phyloP scores from a whole-genome alignment of 2,113 vertebrate species.

The Rhodinocichla rosea region DNA sequence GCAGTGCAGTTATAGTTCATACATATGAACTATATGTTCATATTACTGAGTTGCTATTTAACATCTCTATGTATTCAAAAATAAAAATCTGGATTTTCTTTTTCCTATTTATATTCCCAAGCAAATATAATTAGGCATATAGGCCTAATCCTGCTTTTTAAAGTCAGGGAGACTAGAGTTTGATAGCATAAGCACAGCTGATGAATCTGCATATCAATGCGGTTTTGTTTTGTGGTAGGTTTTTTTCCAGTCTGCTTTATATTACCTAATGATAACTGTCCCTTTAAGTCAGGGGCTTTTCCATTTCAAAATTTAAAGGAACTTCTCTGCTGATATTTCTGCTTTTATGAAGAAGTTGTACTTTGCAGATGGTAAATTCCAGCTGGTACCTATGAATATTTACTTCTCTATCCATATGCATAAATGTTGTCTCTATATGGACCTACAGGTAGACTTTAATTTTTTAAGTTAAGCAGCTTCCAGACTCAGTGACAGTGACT shows the following conservation, averaged over 20 bases:
- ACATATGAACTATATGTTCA: background rate
- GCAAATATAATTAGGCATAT: background rate
- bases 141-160: background rate
- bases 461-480: background rate
- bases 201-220: background rate
- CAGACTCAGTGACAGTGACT: background rate
- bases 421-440: background rate
- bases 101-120: background rate
- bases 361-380: background rate
- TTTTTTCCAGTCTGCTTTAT: background rate
- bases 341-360: background rate
- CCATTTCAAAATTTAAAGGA: background rate
- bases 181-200: background rate
- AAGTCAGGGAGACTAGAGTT: background rate
- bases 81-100: background rate
- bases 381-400: background rate
- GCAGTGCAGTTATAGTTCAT: background rate
- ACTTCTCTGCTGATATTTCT: background rate
- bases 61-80: background rate
- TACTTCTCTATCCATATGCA: background rate
- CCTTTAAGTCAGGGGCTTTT: background rate
- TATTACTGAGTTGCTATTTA: background rate
- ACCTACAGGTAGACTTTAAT: background rate
- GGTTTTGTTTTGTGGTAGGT: background rate
- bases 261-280: background rate